Base-by-base conservation (phyloP, 2,888 invertebrate species). In the Apamea crenata region DNA sequence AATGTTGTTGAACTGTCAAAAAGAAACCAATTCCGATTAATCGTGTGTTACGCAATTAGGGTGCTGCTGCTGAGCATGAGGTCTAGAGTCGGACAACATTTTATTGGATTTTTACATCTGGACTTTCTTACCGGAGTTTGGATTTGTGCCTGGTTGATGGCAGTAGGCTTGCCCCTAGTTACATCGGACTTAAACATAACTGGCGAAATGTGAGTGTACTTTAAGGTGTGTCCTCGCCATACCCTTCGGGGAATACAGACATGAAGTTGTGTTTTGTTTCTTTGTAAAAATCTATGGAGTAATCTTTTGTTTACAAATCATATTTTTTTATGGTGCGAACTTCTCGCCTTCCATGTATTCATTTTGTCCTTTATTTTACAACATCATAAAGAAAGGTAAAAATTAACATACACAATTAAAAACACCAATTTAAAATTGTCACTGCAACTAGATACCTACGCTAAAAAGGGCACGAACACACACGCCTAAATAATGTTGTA, bases 401-500 rank as follows among this genome's bases (percentile, higher is more conserved):
- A n/a, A 56, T n/a, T 10, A 2, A 36, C 8, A 29, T 1, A 10
- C 16, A 61, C 32, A n/a, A 53, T 8, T 53, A 21, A 32, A 65
- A 66, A 10, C 7, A 36, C 10, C 5, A 40, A 14, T 47, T 10
- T 8, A 53, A 76, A 76, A 36, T 61, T 29, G 16, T 63, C 25
- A 61, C 47, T 14, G 21, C 7, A 14, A 70, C 61, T 61, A n/a
- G 25, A n/a, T 47, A n/a, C n/a, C n/a, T n/a, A 61, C 14, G 53
- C 1, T 10, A 74, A 73, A 77, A 84, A 83, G 61, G 2, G n/a
- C 25, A 63, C 44, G 29, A 63, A 32, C 68, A 70, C n/a, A 63
- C 53, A 44, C 56, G 6, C 32, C 36, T 61, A 81, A 88, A 71
- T 81, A 68, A 63, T 75, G 56, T 71, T 74, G 67, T 65, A 81